A percentile compares a stretch with the other conserved stretches of the same genome.
Evolutionary conservation across 2,113 vertebrate genomes (phyloP).

Genomic region (Plectropomus leopardus): DNA sequence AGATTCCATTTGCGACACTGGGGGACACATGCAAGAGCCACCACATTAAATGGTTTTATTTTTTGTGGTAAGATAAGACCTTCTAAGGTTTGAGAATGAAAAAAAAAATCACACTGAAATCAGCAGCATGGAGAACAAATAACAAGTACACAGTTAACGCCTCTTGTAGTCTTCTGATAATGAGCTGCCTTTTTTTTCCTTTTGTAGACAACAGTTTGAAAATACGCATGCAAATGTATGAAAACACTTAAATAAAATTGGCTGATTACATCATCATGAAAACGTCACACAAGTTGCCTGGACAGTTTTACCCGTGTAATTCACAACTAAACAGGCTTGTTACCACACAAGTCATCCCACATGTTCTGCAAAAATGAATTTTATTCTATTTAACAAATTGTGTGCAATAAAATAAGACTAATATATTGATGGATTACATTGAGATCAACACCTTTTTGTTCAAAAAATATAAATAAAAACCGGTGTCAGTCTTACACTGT

Average conservation of each 20-base stretch:
- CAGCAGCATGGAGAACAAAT: conserved; percentile 29
- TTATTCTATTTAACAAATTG: background rate
- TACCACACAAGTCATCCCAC: background rate
- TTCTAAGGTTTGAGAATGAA: conserved; percentile 34
- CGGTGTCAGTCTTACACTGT: background rate
- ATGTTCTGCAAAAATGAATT: background rate
- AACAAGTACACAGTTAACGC: conserved; percentile 1
- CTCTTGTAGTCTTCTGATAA: conserved; percentile 3
- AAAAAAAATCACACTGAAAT: conserved; percentile 16
- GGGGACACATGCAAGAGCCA: conserved; percentile 56
- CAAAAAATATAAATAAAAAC: background rate
- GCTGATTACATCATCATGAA: background rate
- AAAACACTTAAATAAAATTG: background rate
- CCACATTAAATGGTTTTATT: conserved; percentile 58
- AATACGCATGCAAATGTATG: background rate
- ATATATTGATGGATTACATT: background rate
- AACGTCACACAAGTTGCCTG: background rate
- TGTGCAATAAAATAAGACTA: background rate
- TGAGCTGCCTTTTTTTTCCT: background rate
- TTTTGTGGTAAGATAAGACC: conserved; percentile 62
- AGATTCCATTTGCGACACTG: conserved; percentile 54
- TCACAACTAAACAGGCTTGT: background rate
- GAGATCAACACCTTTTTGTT: background rate
- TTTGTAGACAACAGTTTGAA: background rate
- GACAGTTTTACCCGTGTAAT: background rate